Evolutionary conservation across 1,140 invertebrate genomes (phyloP), one percentile per base, ranked within the genome.

Genomic region (Eriocheir sinensis): DNA sequence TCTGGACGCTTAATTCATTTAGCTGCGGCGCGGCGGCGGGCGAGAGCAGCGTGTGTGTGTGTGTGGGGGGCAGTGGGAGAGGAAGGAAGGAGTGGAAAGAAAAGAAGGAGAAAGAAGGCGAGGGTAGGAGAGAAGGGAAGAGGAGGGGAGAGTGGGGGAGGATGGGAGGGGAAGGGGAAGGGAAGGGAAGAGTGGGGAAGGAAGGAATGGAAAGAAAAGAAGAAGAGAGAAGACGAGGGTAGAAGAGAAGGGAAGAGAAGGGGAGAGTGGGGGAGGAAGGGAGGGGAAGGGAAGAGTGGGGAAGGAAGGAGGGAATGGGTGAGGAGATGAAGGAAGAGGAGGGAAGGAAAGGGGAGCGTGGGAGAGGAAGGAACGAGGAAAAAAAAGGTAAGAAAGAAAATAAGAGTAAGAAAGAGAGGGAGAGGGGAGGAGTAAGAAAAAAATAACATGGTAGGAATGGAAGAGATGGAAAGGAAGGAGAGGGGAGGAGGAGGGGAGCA

Each of bases 1-100:
- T 40, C 41, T 48, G 60, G 89, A 90, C 89, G 89, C 53, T 90
- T 90, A 90, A 90, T 90, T 90, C 89, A 90, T 90, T 90, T 90
- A 90, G 89, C 89, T 2, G 48, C 88, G 15, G 48, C 89, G 3
- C 48, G 53, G 41, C 15, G 34, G 83, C n/a, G 15, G 27, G 3
- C 0, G 83, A 40, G 83, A 27, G 12, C 12, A 3, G 36, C 17
- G 2, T 21, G 34, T 40, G 36, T 15, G 36, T 0, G 36, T 3
- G 6, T 36, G 53, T 53, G 53, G 88, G 40, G 0, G 27, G 15
- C 17, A 21, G 44, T 2, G n/a, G 34, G 53, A 27, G 9, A n/a
- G 38, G 83, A 27, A n/a, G 27, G 34, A n/a, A n/a, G 40, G 86
- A 8, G 40, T 15, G 79, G 27, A 30, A 34, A 34, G 34, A 81